These are phyloP conservation scores for Cyclura pinguis DNA, from an alignment of 2,797 vertebrate genomes.

Conservation along the genomic window DNA sequence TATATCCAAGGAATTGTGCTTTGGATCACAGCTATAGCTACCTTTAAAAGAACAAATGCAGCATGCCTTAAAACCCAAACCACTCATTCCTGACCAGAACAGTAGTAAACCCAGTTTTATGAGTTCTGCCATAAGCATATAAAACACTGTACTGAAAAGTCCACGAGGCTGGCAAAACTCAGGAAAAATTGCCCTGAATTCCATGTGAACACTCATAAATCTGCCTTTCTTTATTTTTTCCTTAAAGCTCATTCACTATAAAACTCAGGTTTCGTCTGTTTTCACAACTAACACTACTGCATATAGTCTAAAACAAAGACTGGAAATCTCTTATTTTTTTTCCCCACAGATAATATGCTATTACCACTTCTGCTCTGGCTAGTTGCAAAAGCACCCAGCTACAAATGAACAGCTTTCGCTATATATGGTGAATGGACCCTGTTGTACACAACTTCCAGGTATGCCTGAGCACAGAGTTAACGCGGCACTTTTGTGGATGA, in stretches of 20 bases:
- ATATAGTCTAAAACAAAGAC: conserved; percentile 54
- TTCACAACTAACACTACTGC: conserved; percentile 56
- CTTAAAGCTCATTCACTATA: conserved; percentile 62
- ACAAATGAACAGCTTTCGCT: not conserved
- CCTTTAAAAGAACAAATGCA: conserved; percentile 53
- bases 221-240: conserved; percentile 58
- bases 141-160: conserved; percentile 81
- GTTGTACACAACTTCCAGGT: not conserved
- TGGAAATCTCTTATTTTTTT: conserved; percentile 53
- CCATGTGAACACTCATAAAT: conserved; percentile 79
- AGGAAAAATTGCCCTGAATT: conserved; percentile 79
- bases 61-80: conserved; percentile 56
- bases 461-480: not conserved
- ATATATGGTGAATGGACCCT: not conserved
- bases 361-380: conserved; percentile 15
- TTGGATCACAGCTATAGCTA: conserved; percentile 14
- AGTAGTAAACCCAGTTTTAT: conserved; percentile 80
- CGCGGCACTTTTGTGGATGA: not conserved
- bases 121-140: conserved; percentile 80
- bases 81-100: conserved; percentile 71
- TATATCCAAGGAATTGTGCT: conserved; percentile 4
- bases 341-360: not conserved
- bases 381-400: conserved; percentile 4
- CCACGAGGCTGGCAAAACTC: conserved; percentile 80
- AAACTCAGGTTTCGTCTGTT: conserved; percentile 65